Conservation (phyloP, 2,888 invertebrate species). For the Salticus scenicus region DNA sequence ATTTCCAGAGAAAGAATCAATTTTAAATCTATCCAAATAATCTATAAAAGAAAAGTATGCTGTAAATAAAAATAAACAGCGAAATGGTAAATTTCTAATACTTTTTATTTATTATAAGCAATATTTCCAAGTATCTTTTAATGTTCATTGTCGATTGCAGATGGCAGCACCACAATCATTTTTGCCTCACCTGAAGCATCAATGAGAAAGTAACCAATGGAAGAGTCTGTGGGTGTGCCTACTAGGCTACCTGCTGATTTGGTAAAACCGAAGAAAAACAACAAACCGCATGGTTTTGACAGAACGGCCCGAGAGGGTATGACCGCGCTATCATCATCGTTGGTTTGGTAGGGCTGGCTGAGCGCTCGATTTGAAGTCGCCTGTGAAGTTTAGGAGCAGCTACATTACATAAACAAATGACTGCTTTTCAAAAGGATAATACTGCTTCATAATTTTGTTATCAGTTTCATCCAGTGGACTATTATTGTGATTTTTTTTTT, state of each 20-base stretch:
- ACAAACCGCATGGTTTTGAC: constrained; percentile 44
- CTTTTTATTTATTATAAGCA: too few species aligned
- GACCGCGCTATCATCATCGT: not conserved
- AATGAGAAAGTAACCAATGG: constrained; percentile 41
- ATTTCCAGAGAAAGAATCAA: too few species aligned
- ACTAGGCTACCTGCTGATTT: constrained; percentile 26
- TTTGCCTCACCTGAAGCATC: too few species aligned
- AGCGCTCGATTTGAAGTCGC: constrained; percentile 44
- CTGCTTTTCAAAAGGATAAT: not conserved
- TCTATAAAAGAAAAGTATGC: too few species aligned
- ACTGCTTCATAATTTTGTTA: not conserved
- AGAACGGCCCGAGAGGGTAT: constrained; percentile 23
- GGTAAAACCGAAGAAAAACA: constrained; percentile 24
- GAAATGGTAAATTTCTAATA: too few species aligned
- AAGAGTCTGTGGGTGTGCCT: constrained; percentile 57
- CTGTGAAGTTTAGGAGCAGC: not conserved
- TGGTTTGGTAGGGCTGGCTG: not conserved
- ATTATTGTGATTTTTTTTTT: too few species aligned
- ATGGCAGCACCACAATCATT: constrained; percentile 49
- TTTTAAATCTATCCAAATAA: too few species aligned
- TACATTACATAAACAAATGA: not conserved
- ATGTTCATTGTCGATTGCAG: too few species aligned
- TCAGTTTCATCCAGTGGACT: not conserved
- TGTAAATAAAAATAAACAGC: too few species aligned
- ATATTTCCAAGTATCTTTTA: too few species aligned